Evolutionary conservation across 2,113 vertebrate species (phyloP), one percentile per base, ranked within the genome.

Genomic region (Vulpes vulpes): DNA sequence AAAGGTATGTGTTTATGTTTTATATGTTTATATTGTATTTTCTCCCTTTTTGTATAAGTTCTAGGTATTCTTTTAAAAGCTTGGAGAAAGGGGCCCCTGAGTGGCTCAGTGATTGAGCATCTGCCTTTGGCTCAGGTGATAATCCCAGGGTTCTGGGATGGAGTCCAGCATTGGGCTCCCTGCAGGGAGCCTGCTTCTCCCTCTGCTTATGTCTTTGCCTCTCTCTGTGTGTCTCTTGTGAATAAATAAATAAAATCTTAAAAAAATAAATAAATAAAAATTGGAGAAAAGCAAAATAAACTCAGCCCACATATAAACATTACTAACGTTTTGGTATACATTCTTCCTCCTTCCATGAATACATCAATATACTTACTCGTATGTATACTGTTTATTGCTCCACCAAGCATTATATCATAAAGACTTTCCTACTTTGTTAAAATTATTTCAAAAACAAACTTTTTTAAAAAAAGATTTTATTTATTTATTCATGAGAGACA

Each of bases 51-150:
- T 89, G 76, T 93, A 49, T 84, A 84, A 89, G 10, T 93, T 96
- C 25, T 88, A 57, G 57, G 51, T 49, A 82, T 27, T 92, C 19
- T 78, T 96, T 92, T 84, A 69, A 93, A 92, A 95, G 25, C 59
- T 67, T 89, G 27, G 76, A 93, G 35, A 89, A 93, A 84, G 51
- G 43, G 43, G 43, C 43, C 1, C 43, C 43, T 43, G 43, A 43
- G 43, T 43, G 43, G 43, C 43, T 43, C 43, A 43, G 43, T 43
- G 43, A 43, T 43, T 6, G 6, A 43, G 43, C 43, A 43, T 43
- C 43, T 43, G 43, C 43, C 43, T 43, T 43, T 1, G 43, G 43
- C 43, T 43, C 43, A 43, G 43, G 43, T 43, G 43, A 43, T 43
- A 43, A 43, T 43, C 43, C 43, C 43, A 43, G 43, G 43, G 43